These are phyloP conservation scores for Lytechinus variegatus DNA, from an alignment of 35 echinoderm and acorn worm genomes.

Conservation along the genomic window DNA sequence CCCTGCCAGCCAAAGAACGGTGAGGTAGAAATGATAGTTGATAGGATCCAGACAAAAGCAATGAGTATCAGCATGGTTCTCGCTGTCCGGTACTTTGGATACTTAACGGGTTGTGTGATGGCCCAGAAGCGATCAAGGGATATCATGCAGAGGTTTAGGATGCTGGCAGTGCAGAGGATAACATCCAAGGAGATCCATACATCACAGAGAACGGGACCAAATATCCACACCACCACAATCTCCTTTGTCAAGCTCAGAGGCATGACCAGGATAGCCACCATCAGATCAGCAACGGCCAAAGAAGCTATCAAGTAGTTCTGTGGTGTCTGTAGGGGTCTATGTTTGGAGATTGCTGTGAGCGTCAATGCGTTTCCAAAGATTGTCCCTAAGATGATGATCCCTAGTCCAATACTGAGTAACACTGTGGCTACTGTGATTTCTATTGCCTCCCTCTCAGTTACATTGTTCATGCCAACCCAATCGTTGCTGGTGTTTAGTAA, in stretches of 20 bases:
- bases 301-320: slow-evolving; percentile 79
- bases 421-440: not conserved
- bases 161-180: slow-evolving; percentile 83
- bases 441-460: not conserved
- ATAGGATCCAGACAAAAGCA: slow-evolving; percentile 70
- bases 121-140: slow-evolving; percentile 89
- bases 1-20: slow-evolving; percentile 80
- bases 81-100: slow-evolving; percentile 70
- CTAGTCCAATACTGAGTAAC: slow-evolving; percentile 43
- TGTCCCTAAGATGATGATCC: slow-evolving; percentile 60
- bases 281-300: slow-evolving; percentile 77
- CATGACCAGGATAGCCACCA: slow-evolving; percentile 81
- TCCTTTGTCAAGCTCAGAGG: slow-evolving; percentile 72
- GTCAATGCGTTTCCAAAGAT: slow-evolving; percentile 88
- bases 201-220: slow-evolving; percentile 67
- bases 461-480: not conserved
- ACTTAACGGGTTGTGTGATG: slow-evolving; percentile 73
- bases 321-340: slow-evolving; percentile 60
- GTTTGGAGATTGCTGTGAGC: slow-evolving; percentile 65
- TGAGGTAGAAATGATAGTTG: slow-evolving; percentile 67
- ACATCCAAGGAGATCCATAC: slow-evolving; percentile 86
- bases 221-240: slow-evolving; percentile 56
- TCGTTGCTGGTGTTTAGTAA: not conserved
- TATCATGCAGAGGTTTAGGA: slow-evolving; percentile 87
- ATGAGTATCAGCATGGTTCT: slow-evolving; percentile 72